phyloP scores from a whole-genome alignment of 30 jellyfish, hydroid and myxozoan genomes.

The Aurelia sp. region DNA sequence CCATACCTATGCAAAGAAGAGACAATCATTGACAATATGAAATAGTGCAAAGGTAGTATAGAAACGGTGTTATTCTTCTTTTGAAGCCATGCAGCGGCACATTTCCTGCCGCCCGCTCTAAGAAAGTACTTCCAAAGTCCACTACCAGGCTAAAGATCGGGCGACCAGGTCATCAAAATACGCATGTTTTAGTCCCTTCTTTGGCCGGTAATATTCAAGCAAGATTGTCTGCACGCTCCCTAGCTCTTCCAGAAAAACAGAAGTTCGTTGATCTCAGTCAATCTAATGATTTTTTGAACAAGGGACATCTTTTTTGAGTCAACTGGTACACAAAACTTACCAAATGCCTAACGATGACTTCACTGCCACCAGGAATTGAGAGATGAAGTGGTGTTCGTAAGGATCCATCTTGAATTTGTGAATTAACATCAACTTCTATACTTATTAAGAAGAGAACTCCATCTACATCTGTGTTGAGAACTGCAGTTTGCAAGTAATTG shows the following conservation, averaged over 20 bases:
- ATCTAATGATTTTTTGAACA: too few relatives aligned
- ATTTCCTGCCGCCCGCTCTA: too few relatives aligned
- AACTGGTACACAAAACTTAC: slow-evolving; percentile 34
- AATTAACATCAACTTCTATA: slow-evolving; percentile 89
- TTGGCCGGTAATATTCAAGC: too few relatives aligned
- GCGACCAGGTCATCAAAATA: neutral
- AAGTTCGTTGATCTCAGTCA: too few relatives aligned
- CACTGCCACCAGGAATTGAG: slow-evolving; percentile 95
- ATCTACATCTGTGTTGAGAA: slow-evolving; percentile 88
- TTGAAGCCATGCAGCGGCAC: too few relatives aligned
- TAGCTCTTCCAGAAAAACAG: too few relatives aligned
- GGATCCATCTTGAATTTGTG: slow-evolving; percentile 87
- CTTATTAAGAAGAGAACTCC: slow-evolving; percentile 88
- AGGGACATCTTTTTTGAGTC: too few relatives aligned
- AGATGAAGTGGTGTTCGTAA: slow-evolving; percentile 93
- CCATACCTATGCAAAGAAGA: slow-evolving; percentile 49
- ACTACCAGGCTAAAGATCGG: too few relatives aligned
- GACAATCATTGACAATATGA: neutral
- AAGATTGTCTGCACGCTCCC: too few relatives aligned
- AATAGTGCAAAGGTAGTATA: neutral
- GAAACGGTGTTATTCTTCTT: too few relatives aligned
- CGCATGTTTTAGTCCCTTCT: neutral
- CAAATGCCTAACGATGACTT: slow-evolving; percentile 88
- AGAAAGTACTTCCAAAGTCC: too few relatives aligned
- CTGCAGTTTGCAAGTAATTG: slow-evolving; percentile 87